Base-by-base conservation (phyloP, 2,113 vertebrate genomes). In the Bucco capensis region DNA sequence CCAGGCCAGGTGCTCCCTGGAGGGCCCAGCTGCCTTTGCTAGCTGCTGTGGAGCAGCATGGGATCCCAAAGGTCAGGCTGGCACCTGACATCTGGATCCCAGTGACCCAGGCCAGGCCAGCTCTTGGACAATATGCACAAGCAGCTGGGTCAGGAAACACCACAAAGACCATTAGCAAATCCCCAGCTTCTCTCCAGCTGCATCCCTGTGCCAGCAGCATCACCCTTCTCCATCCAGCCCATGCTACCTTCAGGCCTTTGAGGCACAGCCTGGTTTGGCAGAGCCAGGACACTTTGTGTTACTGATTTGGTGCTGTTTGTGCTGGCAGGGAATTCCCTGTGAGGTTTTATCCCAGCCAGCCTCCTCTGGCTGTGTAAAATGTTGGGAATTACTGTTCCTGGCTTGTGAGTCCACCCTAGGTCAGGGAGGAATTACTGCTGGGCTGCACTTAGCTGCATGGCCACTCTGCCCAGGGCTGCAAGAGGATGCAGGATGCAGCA, bases 261-360 rank as follows among this genome's bases (percentile, higher is more conserved):
- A 91, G 71, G 80, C 49, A 37, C 51, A 92, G 74, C 22, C 86
- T 95, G 40, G 71, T 96, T 93, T 92, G 96, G 75, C 72, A 88
- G 62, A 89, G 72, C 76, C 71, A 35, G 60, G 90, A 78, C n/a
- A 89, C 91, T 93, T 91, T 86, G 76, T 82, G 85, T 95, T 96
- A 70, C 89, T 95, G 88, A 95, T 97, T 96, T 94, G 94, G 92
- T 93, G 72, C 85, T 91, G 89, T 93, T 97, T 92, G 75, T 88
- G 38, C 95, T 96, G 92, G 92, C 83, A 90, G 92, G 83, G 86
- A 71, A 84, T 92, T 80, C 72, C 51, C 60, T 0, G 3, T 23
- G 22, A 90, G 17, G 54, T 93, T 97, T 96, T 93, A 91, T 94
- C 93, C 95, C 95, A 94, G 58, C 50, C 81, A 82, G 78, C 57